Evolutionary conservation across 1,140 invertebrate genomes (phyloP), one percentile per base, ranked within the genome.

Genomic region (Lordiphosa stackelbergi): DNA sequence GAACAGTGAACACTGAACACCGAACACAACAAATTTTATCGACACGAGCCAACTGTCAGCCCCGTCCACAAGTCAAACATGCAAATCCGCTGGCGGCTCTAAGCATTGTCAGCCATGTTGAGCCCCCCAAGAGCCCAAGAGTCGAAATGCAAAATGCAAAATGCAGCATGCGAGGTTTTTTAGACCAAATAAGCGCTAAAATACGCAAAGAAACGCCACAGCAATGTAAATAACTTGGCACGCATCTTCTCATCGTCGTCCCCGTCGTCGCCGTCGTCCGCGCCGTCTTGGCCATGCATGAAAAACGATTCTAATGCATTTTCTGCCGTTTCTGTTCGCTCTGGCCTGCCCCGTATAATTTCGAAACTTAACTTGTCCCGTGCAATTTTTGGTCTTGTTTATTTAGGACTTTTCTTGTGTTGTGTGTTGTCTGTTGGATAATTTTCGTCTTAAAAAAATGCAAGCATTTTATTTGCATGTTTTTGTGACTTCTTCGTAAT

Each of bases 151-250:
- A 37, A 57, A 59, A 66, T 52, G 61, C 52, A 64, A 65, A 60
- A 53, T 53, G 43, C 57, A 66, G 62, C 19, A 62, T 38, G 37
- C 40, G 24, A 41, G 54, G 64, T 83, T 84, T 83, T 83, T 83
- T 83, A 83, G 77, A 75, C 77, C 78, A 83, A 83, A 83, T 83
- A 83, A 83, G 77, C 73, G 69, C 78, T 70, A 84, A 84, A 69
- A 81, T 65, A 72, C 66, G 51, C 69, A 61, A 31, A 78, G 73
- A 83, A 83, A 69, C 72, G 49, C 45, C 41, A 51, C 68, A 61
- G 57, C 71, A 71, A 71, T 81, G 75, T 72, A 78, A 83, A 83
- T 83, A 83, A 83, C 77, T 83, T 83, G 77, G 77, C 78, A 83
- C 71, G 69, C 71, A 83, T 58, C 53, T 69, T 70, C 66, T 69